Evolutionary conservation across 2,888 invertebrate genomes (phyloP).

Genomic region (Drosophila merina): DNA sequence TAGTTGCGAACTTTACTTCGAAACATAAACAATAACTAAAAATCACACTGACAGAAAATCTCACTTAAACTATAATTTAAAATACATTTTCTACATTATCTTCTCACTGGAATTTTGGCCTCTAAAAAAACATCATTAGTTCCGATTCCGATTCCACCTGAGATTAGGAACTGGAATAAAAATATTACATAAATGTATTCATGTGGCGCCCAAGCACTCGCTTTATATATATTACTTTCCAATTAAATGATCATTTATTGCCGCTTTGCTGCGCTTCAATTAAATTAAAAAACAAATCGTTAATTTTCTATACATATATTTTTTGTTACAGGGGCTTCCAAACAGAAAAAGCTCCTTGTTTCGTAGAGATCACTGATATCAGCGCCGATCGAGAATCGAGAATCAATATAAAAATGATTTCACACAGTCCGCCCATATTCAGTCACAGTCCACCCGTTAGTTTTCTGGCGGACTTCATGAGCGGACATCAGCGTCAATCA

Average conservation of each 20-base stretch:
- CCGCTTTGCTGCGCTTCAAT: conserved; percentile 25
- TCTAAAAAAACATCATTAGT: conserved; percentile 9
- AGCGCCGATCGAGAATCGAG: conserved; percentile 50
- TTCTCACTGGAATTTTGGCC: not conserved
- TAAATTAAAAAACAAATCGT: conserved; percentile 46
- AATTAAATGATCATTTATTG: conserved; percentile 20
- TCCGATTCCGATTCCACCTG: conserved; percentile 22
- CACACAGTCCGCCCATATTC: conserved; percentile 89
- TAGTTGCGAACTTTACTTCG: conserved; percentile 43
- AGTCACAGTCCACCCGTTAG: conserved; percentile 89
- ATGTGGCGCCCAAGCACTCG: conserved; percentile 32
- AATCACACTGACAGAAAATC: conserved; percentile 8
- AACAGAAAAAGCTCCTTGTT: conserved; percentile 67
- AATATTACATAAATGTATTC: conserved; percentile 34
- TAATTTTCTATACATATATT: conserved; percentile 32
- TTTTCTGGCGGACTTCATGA: conserved; percentile 87
- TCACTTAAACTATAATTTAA: not conserved
- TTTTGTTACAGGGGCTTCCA: conserved; percentile 59
- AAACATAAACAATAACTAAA: conserved; percentile 22
- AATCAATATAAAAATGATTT: conserved; percentile 85
- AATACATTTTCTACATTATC: not conserved
- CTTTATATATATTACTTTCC: conserved; percentile 44
- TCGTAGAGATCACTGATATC: conserved; percentile 46
- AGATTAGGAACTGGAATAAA: conserved; percentile 22
- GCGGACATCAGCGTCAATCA: conserved; percentile 81